Base-by-base conservation (phyloP, 2,113 vertebrate species). In the Gobius niger region DNA sequence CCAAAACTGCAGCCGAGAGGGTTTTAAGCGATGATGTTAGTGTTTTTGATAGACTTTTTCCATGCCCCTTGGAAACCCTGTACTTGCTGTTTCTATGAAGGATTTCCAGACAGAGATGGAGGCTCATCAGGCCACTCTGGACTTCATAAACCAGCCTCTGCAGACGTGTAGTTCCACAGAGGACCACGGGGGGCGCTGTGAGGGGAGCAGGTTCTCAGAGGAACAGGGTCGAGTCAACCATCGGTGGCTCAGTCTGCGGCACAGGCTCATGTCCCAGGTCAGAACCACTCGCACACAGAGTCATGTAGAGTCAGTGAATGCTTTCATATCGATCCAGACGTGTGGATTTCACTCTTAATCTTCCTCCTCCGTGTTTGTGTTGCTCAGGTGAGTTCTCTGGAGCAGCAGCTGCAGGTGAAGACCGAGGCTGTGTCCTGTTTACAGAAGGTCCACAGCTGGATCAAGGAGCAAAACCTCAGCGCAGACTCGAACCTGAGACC, bases 181-280 rank as follows among this genome's bases (percentile, higher is more conserved):
- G 0, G 91, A 88, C 13, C 93, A 94, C 73, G 90, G 85, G 85
- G 89, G 94, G 73, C 90, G 94, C 42, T 93, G 92, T 0, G 90
- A 95, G 11, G 89, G 87, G 77, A 95, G 89, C 0, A 89, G 86
- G 49, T 95, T 96, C 70, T 95, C 97, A 0, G 97, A 99, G 80
- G 89, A 88, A 57, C 93, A 95, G 47, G 96, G 97, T 0, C 77
- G 85, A 10, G 81, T 97, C 83, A 94, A 92, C 86, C 77, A 91
- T 42, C 88, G 64, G 18, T 98, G 96, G 96, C 91, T 93, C 67
- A 72, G 64, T 3, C 72, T 96, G 9, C 90, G 93, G 7, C 92
- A 90, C 0, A 46, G 72, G 0, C 87, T 98, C 24, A 89, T 81
- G 65, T 86, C 72, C 82, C 93, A 94, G 95, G 97, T 99, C 62